Percentiles rank a stretch among this genome's conserved stretches.
phyloP scores from a whole-genome alignment of 2,888 invertebrate species.

The Mellilla xanthometata region DNA sequence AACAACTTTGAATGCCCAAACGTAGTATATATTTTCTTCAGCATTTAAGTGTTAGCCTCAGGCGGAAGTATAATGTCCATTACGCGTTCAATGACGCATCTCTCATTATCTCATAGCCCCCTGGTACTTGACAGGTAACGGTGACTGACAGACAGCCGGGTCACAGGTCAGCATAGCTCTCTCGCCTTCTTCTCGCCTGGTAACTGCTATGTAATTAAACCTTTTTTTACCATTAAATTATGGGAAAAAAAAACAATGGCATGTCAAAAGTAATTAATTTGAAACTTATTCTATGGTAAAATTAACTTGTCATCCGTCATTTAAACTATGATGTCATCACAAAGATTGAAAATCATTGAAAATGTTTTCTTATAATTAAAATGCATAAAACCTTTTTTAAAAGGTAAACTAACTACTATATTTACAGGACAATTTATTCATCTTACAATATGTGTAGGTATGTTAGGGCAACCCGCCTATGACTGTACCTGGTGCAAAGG shows the following conservation, averaged over 20 bases:
- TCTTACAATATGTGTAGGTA: no score
- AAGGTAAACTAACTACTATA: no score
- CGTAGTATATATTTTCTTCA: no score
- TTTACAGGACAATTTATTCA: no score
- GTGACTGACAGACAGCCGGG: constrained; percentile 47
- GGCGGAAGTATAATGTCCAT: not conserved
- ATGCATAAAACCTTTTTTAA: no score
- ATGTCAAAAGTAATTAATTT: constrained; percentile 7
- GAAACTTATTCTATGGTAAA: not conserved
- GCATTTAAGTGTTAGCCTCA: not conserved
- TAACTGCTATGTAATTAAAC: constrained; percentile 54
- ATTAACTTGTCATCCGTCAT: not conserved
- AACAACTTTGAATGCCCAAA: no score
- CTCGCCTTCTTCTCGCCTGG: constrained; percentile 43
- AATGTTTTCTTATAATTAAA: no score
- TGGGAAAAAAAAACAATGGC: constrained; percentile 27
- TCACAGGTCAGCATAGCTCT: constrained; percentile 41
- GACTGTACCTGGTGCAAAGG: no score
- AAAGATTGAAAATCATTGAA: no score
- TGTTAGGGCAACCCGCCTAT: no score
- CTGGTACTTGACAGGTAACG: constrained; percentile 36
- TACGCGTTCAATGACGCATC: constrained; percentile 14
- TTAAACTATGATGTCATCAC: no score
- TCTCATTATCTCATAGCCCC: constrained; percentile 45
- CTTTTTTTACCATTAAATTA: no score